These are phyloP conservation scores for Zaprionus vittiger DNA, from an alignment of 1,140 invertebrate genomes.

Conservation along the genomic window DNA sequence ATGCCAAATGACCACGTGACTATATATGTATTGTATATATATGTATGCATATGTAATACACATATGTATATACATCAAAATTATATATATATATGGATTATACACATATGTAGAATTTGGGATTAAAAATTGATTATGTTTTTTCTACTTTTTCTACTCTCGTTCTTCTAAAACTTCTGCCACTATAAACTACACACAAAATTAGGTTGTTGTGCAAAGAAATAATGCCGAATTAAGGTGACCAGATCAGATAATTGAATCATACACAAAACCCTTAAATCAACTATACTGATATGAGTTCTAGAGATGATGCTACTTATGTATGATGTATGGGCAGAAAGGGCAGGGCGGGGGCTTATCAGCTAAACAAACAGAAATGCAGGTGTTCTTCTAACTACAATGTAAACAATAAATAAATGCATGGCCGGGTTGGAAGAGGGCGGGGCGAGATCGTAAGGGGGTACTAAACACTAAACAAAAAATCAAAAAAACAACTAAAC, in stretches of 20 bases:
- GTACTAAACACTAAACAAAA: constrained; percentile 25
- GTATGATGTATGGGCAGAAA: background rate
- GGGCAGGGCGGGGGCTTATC: background rate
- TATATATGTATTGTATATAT: constrained; percentile 84
- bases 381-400: constrained; percentile 17
- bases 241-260: constrained; percentile 10
- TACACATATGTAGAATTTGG: constrained; percentile 27
- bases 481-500: constrained; percentile 17
- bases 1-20: constrained; percentile 97
- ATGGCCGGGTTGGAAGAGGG: background rate
- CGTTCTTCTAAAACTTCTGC: constrained; percentile 1
- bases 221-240: constrained; percentile 32
- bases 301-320: constrained; percentile 34
- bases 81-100: constrained; percentile 38
- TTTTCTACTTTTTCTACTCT: constrained; percentile 23
- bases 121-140: constrained; percentile 26
- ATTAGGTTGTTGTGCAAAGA: constrained; percentile 31
- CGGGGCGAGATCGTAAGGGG: background rate
- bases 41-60: constrained; percentile 32
- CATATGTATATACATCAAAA: constrained; percentile 5
- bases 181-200: constrained; percentile 9
- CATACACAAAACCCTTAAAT: constrained; percentile 7
- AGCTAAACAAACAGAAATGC: constrained; percentile 4
- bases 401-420: constrained; percentile 41
- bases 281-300: constrained; percentile 8